Percentiles rank a stretch among this genome's conserved stretches.
Evolutionary conservation across 2,888 invertebrate genomes (phyloP).

Genomic region (Agrenia bidenticulata): DNA sequence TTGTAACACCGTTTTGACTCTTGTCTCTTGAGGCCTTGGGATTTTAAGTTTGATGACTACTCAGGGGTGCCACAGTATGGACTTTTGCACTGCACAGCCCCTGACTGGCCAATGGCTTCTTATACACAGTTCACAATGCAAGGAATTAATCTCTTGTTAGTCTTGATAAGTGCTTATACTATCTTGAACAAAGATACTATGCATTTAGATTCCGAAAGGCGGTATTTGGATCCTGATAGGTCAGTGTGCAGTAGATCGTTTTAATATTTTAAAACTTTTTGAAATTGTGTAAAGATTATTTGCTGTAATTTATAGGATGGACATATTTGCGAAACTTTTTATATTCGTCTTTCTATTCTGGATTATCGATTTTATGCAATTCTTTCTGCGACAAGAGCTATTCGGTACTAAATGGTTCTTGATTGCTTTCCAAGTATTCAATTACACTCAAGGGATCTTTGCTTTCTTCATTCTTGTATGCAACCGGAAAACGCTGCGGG

Average conservation of each 20-base stretch:
- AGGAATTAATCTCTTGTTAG: slow-evolving; percentile 11
- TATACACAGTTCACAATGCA: slow-evolving; percentile 9
- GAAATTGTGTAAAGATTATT: no score
- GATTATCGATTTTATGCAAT: slow-evolving; percentile 6
- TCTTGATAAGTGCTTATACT: slow-evolving; percentile 12
- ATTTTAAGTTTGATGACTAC: slow-evolving; percentile 4
- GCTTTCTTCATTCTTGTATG: slow-evolving; percentile 35
- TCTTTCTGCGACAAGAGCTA: slow-evolving; percentile 3
- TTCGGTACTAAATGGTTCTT: background rate
- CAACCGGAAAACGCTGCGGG: slow-evolving; percentile 35
- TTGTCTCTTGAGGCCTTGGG: background rate
- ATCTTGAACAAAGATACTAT: slow-evolving; percentile 10
- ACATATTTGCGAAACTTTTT: slow-evolving; percentile 17
- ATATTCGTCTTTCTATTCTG: slow-evolving; percentile 12
- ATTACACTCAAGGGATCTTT: slow-evolving; percentile 39
- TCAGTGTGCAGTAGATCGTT: no score
- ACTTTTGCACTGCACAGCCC: slow-evolving; percentile 12
- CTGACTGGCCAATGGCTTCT: slow-evolving; percentile 2
- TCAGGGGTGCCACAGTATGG: slow-evolving; percentile 4
- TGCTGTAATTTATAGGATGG: background rate
- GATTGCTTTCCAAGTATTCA: slow-evolving; percentile 1
- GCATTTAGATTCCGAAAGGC: background rate
- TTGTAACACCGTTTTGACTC: background rate
- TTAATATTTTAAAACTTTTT: no score
- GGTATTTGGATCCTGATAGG: slow-evolving; percentile 9